These are phyloP conservation scores for Dermochelys coriacea DNA, from an alignment of 2,797 vertebrate genomes.

Conservation along the genomic window DNA sequence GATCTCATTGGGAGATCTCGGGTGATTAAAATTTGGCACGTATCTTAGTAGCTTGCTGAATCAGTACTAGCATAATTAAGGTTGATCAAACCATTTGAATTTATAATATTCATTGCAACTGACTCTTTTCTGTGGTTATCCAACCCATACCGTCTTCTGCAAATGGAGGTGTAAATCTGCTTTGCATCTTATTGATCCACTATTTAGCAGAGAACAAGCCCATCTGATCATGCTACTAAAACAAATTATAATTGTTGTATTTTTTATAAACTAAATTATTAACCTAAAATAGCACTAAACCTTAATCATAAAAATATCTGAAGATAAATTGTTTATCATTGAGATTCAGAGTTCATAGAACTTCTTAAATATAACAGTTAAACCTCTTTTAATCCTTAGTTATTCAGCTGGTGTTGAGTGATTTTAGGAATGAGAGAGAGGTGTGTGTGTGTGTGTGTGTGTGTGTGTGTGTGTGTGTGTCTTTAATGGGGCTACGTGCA, in stretches of 20 bases:
- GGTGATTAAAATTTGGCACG: not conserved
- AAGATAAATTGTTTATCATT: not conserved
- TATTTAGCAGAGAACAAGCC: not conserved
- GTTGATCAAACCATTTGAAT: not conserved
- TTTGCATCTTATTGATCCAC: not conserved
- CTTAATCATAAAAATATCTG: not conserved
- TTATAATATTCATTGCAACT: not conserved
- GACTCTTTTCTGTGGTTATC: not conserved
- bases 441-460: no score
- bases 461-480: no score
- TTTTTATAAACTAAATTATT: not conserved
- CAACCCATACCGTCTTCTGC: not conserved
- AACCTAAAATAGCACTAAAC: accelerated
- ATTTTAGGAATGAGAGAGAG: not conserved
- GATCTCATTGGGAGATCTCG: not conserved
- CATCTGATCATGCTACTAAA: not conserved
- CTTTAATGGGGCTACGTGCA: not conserved
- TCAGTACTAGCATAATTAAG: not conserved
- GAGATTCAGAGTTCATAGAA: not conserved
- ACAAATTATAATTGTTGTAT: no score
- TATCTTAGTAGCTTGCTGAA: accelerated
- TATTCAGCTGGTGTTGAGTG: not conserved
- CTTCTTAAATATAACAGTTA: not conserved
- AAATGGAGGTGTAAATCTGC: not conserved
- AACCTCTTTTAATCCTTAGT: not conserved